Evolutionary conservation across 2,797 vertebrate genomes (phyloP), one percentile per base, ranked within the genome.

Genomic region (Epinephelus awoara): DNA sequence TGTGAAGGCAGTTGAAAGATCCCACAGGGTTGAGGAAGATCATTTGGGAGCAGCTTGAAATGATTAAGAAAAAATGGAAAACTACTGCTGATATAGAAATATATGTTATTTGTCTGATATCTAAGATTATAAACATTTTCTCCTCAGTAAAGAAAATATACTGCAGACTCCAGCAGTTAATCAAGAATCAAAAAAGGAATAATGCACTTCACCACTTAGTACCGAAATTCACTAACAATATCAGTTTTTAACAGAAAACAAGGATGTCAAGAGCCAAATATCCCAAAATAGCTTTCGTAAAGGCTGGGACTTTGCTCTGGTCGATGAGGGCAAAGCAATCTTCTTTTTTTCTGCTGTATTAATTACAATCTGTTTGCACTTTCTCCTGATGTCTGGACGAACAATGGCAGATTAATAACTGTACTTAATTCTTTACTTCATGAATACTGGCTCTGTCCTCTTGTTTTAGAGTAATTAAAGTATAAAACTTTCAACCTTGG

Each of bases 401-500:
- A 77, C 27, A 80, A 85, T 47, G 50, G 68, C 12, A 54, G 66
- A 79, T 77, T 74, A 86, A 64, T 75, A 59, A 69, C 68, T 25
- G 25, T 34, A 55, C 69, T 57, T 59, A 38, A 58, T 54, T 77
- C 19, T 42, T 54, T 40, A 49, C 70, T 18, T 13, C 65, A 40
- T 58, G 52, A 79, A 69, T 38, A 56, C 17, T 13, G 59, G 11
- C 49, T 77, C 52, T 51, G 69, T 65, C 46, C 15, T 69, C 34
- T 63, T 72, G 82, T 66, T 89, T 75, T 49, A n/a, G 23, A 69
- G 27, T 85, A 75, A 82, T 85, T 81, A 76, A 84, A 77, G 58
- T 67, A 50, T 66, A 62, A 78, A 78, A 71, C 75, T 44, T 42
- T 78, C 67, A 62, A 59, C 55, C 65, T 76, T 66, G 63, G 80